A percentile compares a stretch with the other conserved stretches of the same genome.
Conservation (phyloP, 2,888 invertebrate species). For the Dugesia japonica region DNA sequence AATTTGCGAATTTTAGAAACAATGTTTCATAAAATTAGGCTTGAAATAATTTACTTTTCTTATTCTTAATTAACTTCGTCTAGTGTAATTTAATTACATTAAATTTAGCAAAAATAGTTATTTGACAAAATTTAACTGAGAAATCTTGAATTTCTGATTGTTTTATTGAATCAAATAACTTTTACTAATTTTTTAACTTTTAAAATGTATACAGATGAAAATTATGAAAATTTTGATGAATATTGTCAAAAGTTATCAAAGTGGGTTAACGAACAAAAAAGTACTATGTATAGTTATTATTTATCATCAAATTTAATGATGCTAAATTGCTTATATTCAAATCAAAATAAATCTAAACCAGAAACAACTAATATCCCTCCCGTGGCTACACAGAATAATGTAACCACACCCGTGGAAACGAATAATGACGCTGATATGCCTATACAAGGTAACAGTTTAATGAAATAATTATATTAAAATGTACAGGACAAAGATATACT, state of each 20-base stretch:
- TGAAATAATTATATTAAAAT: not conserved
- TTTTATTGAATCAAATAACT: not conserved
- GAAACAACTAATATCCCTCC: not conserved
- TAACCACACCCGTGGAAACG: not conserved
- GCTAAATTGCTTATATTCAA: not conserved
- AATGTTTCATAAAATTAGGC: no score
- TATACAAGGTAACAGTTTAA: conserved; percentile 16
- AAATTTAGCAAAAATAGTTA: no score
- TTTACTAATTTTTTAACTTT: not conserved
- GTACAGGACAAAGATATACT: conserved; percentile 23
- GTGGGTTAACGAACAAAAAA: not conserved
- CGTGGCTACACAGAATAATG: not conserved
- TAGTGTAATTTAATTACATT: no score
- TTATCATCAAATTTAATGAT: conserved; percentile 11
- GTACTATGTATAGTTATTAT: not conserved
- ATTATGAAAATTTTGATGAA: not conserved
- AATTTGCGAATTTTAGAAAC: no score
- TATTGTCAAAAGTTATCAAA: conserved; percentile 1
- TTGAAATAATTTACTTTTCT: no score
- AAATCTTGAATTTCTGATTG: not conserved
- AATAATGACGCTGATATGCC: conserved; percentile 24
- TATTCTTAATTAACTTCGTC: no score
- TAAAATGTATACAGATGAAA: conserved; percentile 4
- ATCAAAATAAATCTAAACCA: not conserved
- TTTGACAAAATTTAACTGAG: no score